Conservation (phyloP, 2,888 invertebrate species). For the Galerucella pusilla region DNA sequence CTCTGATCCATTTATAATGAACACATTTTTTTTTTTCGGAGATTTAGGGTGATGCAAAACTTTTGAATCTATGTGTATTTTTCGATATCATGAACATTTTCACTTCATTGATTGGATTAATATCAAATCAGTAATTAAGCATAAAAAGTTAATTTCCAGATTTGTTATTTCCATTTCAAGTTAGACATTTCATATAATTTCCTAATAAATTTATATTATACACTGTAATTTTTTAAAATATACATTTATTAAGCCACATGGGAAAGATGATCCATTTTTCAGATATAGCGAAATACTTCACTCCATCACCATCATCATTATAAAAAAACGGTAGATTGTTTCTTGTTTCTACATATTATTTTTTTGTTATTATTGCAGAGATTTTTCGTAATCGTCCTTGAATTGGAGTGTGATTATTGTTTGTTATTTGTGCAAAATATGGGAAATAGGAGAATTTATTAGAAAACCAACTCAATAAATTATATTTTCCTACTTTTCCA, state of each 20-base stretch:
- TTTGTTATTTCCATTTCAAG: too few relatives aligned
- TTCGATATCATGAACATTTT: too few relatives aligned
- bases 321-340: constrained; percentile 5
- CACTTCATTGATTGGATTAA: too few relatives aligned
- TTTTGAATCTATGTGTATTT: too few relatives aligned
- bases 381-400: background rate
- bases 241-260: background rate
- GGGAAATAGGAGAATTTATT: background rate
- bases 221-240: background rate
- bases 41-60: too few relatives aligned
- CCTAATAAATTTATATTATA: too few relatives aligned
- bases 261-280: constrained; percentile 7
- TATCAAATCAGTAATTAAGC: too few relatives aligned
- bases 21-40: too few relatives aligned
- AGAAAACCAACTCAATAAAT: background rate
- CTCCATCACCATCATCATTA: constrained; percentile 11
- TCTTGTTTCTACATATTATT: background rate
- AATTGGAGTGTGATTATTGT: background rate
- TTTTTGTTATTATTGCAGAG: background rate
- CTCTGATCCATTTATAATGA: too few relatives aligned
- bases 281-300: background rate
- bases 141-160: too few relatives aligned
- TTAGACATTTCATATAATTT: too few relatives aligned
- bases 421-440: background rate
- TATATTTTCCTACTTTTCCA: too few relatives aligned